Base-by-base conservation (phyloP, 2,888 invertebrate species). In the Idaea dimidiata region DNA sequence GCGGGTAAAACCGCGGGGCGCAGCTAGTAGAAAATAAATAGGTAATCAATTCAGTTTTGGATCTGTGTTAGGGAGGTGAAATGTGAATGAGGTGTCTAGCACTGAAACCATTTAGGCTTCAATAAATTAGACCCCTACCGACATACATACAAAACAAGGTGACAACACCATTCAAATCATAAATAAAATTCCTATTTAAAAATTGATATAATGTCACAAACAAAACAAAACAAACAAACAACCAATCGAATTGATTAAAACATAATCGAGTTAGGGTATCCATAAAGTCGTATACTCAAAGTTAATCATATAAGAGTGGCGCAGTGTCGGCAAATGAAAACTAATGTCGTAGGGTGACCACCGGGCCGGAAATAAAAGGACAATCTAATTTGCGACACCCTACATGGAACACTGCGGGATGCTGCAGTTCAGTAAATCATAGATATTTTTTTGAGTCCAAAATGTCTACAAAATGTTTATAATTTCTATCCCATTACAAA, bases 361-460 rank as follows among this genome's bases (percentile, higher is more conserved):
- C 73, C 72, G 80, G 73, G 72, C 79, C 86, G 88, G 86, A 86
- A 85, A 83, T 79, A 66, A 71, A 74, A 67, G 72, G 75, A 71
- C 80, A 89, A 91, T 90, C 88, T 85, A 88, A 90, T 91, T 89
- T 83, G 77, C 65, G 72, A 67, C 78, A 81, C 82, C 81, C 78
- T 43, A 43, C 43, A 43, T 14, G 43, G 14, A 14, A 43, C 43
- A 14, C 43, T 7, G 14, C 43, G 43, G 43, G 43, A 43, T 43
- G 43, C 43, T 43, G 43, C 43, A 43, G 43, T 43, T 43, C 14
- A 14, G 43, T 43, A 14, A 43, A 43, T 14, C 14, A 14, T 43
- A 43, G 14, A 43, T 14, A 14, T 14, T 43, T 43, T 10, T 8
- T 14, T 32, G 32, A 43, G 8, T 8, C 0, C 10, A 3, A 8